phyloP scores from a whole-genome alignment of 2,888 invertebrate species.

The Oasisia sp. region DNA sequence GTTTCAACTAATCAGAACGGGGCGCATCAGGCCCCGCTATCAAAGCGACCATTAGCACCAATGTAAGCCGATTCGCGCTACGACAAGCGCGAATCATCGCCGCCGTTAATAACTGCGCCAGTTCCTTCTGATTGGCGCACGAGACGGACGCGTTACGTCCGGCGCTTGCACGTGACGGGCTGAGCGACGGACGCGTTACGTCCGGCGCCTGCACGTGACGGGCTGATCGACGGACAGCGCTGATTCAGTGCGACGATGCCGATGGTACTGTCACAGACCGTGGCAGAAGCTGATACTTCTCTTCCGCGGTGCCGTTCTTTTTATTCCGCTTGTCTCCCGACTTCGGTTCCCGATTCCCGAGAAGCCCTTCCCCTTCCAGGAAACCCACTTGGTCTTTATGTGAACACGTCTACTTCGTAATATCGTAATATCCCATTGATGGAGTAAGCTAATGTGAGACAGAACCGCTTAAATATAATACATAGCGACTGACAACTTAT shows the following conservation, averaged over 20 bases:
- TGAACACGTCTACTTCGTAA: not conserved
- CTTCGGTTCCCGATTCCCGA: not conserved
- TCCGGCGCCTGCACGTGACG: not conserved
- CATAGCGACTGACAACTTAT: not conserved
- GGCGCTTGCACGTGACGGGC: not conserved
- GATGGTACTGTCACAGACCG: not conserved
- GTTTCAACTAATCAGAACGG: not conserved
- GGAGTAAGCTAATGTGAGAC: not conserved
- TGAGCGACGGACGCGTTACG: not conserved
- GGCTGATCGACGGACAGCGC: not conserved
- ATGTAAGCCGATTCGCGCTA: not conserved
- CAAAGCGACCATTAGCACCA: not conserved
- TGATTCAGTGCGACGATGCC: not conserved
- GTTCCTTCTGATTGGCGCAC: not conserved
- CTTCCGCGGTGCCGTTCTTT: not conserved
- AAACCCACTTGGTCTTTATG: not conserved
- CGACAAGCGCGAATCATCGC: not conserved
- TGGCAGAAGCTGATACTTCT: not conserved
- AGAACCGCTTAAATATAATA: not conserved
- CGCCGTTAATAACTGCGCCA: not conserved
- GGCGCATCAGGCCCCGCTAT: not conserved
- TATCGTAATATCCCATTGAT: not conserved
- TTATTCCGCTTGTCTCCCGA: not conserved
- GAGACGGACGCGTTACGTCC: not conserved
- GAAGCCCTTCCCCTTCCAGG: not conserved